Percentiles rank a stretch among this genome's conserved stretches.
phyloP scores from a whole-genome alignment of 2,797 vertebrate genomes.

The Enteromius viviparus region DNA sequence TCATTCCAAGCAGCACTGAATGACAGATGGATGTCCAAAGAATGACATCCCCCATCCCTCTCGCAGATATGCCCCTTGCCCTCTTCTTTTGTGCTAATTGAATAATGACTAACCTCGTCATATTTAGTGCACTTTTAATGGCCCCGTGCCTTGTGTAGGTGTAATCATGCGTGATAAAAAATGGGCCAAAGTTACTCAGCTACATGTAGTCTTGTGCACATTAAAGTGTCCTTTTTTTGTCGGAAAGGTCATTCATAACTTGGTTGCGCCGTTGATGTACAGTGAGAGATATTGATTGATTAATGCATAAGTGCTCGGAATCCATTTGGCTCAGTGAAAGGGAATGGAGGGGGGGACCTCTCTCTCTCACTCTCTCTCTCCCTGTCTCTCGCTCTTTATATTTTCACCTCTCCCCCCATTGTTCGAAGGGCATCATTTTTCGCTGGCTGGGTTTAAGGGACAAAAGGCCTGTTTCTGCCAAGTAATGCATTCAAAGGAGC shows the following conservation, averaged over 20 bases:
- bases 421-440: constrained; percentile 92
- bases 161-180: constrained; percentile 92
- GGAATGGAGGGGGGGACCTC: constrained; percentile 89
- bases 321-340: constrained; percentile 99
- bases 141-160: constrained; percentile 84
- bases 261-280: constrained; percentile 95
- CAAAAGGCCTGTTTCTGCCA: constrained; percentile 95
- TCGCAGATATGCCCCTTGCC: constrained; percentile 57
- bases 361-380: constrained; percentile 67
- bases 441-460: constrained; percentile 90
- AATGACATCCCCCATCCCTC: constrained; percentile 31
- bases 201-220: constrained; percentile 92
- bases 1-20: neutral
- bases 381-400: constrained; percentile 80
- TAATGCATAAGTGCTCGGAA: constrained; percentile 99
- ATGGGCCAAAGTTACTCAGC: constrained; percentile 89
- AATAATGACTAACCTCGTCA: constrained; percentile 84
- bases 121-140: constrained; percentile 82
- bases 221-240: constrained; percentile 97
- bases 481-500: constrained; percentile 94
- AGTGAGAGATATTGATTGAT: constrained; percentile 99
- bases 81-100: constrained; percentile 76
- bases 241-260: constrained; percentile 99
- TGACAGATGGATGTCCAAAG: constrained; percentile 42
- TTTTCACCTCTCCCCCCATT: constrained; percentile 94